A percentile compares a stretch with the other conserved stretches of the same genome.
These are phyloP conservation scores for Orthosia gothica DNA, from an alignment of 2,888 invertebrate genomes.

Conservation along the genomic window DNA sequence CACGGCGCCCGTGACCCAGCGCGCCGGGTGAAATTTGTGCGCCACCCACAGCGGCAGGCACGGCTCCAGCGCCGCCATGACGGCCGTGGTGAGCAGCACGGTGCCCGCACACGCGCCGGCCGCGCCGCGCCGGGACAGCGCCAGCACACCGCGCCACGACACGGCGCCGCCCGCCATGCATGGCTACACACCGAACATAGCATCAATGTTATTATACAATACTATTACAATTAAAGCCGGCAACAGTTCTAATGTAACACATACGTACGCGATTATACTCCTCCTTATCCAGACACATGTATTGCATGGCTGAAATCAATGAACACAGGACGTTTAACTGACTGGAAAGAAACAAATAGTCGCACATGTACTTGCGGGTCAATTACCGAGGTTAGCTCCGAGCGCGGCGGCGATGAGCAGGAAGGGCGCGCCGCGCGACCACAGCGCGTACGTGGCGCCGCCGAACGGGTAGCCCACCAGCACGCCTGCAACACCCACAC, in stretches of 20 bases:
- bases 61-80: constrained; percentile 88
- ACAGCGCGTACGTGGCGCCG: constrained; percentile 80
- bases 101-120: constrained; percentile 83
- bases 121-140: constrained; percentile 69
- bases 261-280: constrained; percentile 78
- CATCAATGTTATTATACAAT: too few species aligned
- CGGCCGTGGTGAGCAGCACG: constrained; percentile 84
- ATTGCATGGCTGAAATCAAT: constrained; percentile 78
- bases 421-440: constrained; percentile 84
- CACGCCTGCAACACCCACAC: constrained; percentile 77
- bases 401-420: constrained; percentile 80
- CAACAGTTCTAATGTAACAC: not conserved
- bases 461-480: constrained; percentile 88
- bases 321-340: not conserved
- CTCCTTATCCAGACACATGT: constrained; percentile 76
- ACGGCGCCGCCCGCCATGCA: constrained; percentile 40
- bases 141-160: constrained; percentile 53
- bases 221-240: too few species aligned
- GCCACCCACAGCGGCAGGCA: constrained; percentile 85
- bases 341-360: too few species aligned
- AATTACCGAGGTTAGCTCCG: constrained; percentile 77
- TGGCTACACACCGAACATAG: constrained; percentile 11
- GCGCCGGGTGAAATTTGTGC: constrained; percentile 78
- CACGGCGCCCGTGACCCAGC: constrained; percentile 84
- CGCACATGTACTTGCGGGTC: not conserved